phyloP scores from a whole-genome alignment of 92 coral and sea anemone species.

The Bergia puertoricense region DNA sequence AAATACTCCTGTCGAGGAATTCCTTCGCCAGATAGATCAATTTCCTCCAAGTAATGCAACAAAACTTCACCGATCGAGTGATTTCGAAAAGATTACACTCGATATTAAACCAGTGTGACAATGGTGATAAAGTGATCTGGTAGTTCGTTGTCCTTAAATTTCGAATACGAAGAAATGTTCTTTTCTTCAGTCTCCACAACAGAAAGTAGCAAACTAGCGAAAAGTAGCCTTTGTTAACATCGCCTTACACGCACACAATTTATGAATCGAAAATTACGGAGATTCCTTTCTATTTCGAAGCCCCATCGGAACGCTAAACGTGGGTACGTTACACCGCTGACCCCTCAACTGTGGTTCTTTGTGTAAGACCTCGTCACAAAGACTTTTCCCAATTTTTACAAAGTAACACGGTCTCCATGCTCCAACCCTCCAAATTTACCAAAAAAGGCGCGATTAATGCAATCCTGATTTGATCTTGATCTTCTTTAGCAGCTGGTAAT shows the following conservation, averaged over 20 bases:
- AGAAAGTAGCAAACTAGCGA: neutral
- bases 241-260: conserved; percentile 11
- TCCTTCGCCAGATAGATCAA: conserved; percentile 40
- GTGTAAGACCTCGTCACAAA: no score
- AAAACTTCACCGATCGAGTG: conserved; percentile 20
- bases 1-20: conserved; percentile 22
- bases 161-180: neutral
- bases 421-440: no score
- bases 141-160: neutral
- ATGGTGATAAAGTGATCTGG: conserved; percentile 18
- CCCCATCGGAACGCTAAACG: conserved; percentile 36
- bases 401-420: no score
- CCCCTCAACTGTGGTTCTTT: neutral
- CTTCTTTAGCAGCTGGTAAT: no score
- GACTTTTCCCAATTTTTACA: no score
- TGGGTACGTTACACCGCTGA: conserved; percentile 19
- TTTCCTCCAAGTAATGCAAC: conserved; percentile 30
- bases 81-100: conserved; percentile 18
- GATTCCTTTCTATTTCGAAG: conserved; percentile 42
- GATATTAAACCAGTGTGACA: conserved; percentile 35
- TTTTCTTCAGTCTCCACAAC: neutral
- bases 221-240: conserved; percentile 3
- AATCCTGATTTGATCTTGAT: no score
- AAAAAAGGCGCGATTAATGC: no score
- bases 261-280: conserved; percentile 30